phyloP scores from a whole-genome alignment of 2,113 vertebrate genomes.

The Poeciliopsis prolifica region DNA sequence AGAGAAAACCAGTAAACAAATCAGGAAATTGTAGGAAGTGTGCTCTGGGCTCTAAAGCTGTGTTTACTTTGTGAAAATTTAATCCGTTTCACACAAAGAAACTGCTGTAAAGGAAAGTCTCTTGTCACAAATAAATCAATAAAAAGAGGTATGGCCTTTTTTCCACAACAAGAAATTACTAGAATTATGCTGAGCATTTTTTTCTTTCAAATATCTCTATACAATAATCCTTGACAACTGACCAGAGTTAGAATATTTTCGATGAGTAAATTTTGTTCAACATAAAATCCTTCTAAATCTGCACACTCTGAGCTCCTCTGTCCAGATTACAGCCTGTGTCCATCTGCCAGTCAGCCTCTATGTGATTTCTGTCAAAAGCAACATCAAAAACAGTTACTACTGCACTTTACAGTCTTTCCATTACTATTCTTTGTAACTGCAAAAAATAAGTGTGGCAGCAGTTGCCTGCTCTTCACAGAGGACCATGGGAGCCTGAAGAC shows the following conservation, averaged over 20 bases:
- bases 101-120: too few species aligned
- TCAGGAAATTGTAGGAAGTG: too few species aligned
- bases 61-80: too few species aligned
- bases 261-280: background rate
- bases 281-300: conserved; percentile 9
- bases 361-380: conserved; percentile 6
- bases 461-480: conserved; percentile 13
- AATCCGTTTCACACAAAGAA: too few species aligned
- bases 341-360: conserved; percentile 10
- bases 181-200: conserved; percentile 1
- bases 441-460: conserved; percentile 1
- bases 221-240: background rate
- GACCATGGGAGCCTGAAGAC: conserved; percentile 25
- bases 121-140: background rate
- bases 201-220: conserved; percentile 1
- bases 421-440: conserved; percentile 20
- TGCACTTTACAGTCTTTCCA: conserved; percentile 29
- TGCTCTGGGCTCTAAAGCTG: too few species aligned
- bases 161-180: conserved; percentile 1
- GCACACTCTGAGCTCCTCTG: conserved; percentile 4
- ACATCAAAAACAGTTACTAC: background rate
- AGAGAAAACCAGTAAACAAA: too few species aligned
- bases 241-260: conserved; percentile 15
- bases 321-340: conserved; percentile 26
- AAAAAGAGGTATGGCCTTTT: conserved; percentile 16